phyloP scores from a whole-genome alignment of 2,113 vertebrate genomes.

The Poicephalus meyeri region DNA sequence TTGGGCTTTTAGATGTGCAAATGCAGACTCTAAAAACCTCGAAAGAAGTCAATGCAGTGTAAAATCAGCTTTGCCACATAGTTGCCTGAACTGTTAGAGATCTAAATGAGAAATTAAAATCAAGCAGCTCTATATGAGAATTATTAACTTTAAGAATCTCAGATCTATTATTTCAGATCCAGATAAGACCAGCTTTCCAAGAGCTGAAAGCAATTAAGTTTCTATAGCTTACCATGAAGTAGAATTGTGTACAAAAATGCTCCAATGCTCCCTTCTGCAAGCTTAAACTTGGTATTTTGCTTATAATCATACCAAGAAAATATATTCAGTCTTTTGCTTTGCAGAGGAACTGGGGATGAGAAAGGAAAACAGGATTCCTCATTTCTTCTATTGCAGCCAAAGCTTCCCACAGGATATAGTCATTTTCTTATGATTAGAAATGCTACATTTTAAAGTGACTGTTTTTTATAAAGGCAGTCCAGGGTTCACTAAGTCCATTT shows the following conservation, averaged over 20 bases:
- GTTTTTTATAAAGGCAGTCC: background rate
- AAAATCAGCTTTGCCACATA: background rate
- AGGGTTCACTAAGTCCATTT: background rate
- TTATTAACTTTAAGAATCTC: slow-evolving; percentile 22
- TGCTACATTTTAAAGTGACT: background rate
- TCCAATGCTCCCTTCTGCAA: slow-evolving; percentile 1
- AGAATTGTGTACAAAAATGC: slow-evolving; percentile 4
- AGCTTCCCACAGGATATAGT: background rate
- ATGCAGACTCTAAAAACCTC: background rate
- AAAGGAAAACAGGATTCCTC: background rate
- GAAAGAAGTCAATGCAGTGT: background rate
- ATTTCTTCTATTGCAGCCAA: background rate
- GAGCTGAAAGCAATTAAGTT: slow-evolving; percentile 6
- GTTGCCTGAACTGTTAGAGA: slow-evolving; percentile 24
- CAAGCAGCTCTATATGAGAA: slow-evolving; percentile 30
- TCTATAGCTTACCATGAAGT: background rate
- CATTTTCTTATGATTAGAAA: background rate
- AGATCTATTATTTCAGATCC: slow-evolving; percentile 39
- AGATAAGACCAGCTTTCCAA: slow-evolving; percentile 24
- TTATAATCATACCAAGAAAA: background rate
- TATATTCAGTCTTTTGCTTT: background rate
- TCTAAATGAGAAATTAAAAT: slow-evolving; percentile 28
- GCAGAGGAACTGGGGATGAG: background rate
- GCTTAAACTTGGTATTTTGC: background rate
- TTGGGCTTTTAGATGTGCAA: background rate